Evolutionary conservation across 2,888 invertebrate species (phyloP).

Genomic region (Criorhina ranunculi): DNA sequence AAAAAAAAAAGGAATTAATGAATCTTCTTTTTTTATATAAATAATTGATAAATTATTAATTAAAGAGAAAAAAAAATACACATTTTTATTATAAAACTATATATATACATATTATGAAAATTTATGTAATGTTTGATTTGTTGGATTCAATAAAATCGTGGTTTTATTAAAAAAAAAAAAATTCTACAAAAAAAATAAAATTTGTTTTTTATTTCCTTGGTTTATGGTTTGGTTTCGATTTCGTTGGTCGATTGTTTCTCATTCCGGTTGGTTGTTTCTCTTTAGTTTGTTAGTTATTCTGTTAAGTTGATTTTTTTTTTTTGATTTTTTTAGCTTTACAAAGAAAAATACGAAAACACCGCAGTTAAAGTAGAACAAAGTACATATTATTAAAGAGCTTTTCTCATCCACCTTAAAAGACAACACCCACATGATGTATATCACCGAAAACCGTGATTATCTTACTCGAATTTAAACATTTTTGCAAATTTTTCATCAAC

Average conservation of each 20-base stretch:
- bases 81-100: conserved; percentile 76
- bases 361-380: conserved; percentile 4
- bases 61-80: conserved; percentile 74
- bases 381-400: conserved; percentile 7
- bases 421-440: conserved; percentile 40
- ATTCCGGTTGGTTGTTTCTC: conserved; percentile 65
- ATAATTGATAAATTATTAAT: conserved; percentile 68
- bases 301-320: conserved; percentile 5
- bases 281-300: conserved; percentile 19
- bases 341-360: conserved; percentile 17
- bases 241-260: conserved; percentile 58
- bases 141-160: conserved; percentile 81
- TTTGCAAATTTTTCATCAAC: conserved; percentile 44
- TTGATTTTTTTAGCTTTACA: conserved; percentile 10
- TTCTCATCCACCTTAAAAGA: conserved; percentile 34
- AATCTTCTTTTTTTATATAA: conserved; percentile 66
- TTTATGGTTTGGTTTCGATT: conserved; percentile 79
- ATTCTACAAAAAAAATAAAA: conserved; percentile 74
- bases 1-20: conserved; percentile 43
- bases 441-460: conserved; percentile 60
- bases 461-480: conserved; percentile 35
- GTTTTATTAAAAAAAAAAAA: conserved; percentile 80
- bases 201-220: conserved; percentile 70
- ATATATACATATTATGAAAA: conserved; percentile 78
- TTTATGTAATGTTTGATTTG: conserved; percentile 82